Conservation (phyloP, 2,113 vertebrate species). For the Phyllostomus hastatus region DNA sequence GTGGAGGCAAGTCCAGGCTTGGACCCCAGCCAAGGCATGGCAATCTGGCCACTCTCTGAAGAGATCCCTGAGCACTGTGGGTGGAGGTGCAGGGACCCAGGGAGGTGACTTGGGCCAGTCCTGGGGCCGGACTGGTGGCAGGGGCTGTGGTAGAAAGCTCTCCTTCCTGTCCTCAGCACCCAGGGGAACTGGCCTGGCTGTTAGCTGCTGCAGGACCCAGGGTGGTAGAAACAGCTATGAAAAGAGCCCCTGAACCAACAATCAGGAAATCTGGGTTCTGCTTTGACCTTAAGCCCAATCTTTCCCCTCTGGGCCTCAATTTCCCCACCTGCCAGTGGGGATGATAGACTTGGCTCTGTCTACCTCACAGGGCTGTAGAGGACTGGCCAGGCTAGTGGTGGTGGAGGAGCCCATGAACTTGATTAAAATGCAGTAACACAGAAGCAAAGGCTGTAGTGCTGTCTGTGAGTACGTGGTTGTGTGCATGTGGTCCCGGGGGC, state of each 20-base stretch:
- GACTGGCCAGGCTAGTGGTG: not conserved
- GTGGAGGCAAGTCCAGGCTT: not conserved
- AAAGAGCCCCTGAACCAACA: not conserved
- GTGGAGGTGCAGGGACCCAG: not conserved
- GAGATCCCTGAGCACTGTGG: not conserved
- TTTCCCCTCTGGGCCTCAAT: not conserved
- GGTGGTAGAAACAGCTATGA: not conserved
- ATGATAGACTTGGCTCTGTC: not conserved
- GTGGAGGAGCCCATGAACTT: not conserved
- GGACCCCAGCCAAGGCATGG: not conserved
- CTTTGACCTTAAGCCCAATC: not conserved
- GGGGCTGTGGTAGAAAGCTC: not conserved
- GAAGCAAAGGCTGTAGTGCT: not conserved
- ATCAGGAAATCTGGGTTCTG: not conserved
- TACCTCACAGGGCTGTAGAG: not conserved
- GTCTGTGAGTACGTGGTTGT: not conserved
- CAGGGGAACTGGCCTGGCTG: not conserved
- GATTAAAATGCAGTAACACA: slow-evolving; percentile 48
- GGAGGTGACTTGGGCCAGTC: not conserved
- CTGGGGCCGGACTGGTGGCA: not conserved
- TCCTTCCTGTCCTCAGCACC: not conserved
- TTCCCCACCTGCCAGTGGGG: not conserved
- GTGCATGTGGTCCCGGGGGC: not conserved
- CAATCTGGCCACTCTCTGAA: not conserved
- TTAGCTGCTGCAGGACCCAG: not conserved